Evolutionary conservation across 2,113 vertebrate species (phyloP).

Genomic region (Albula goreensis): DNA sequence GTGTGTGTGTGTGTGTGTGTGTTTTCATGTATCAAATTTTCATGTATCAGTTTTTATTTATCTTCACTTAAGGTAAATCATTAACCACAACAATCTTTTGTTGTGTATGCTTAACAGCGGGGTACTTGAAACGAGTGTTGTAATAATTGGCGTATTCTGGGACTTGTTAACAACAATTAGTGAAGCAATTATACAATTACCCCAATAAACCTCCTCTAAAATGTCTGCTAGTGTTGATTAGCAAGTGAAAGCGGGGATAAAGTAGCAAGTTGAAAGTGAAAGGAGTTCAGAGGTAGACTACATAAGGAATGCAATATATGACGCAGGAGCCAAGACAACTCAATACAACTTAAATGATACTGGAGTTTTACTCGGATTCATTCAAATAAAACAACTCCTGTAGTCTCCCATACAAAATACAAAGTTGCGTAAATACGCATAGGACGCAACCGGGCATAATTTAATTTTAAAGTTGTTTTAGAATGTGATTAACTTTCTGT

Average conservation of each 20-base stretch:
- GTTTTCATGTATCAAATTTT: conserved; percentile 20
- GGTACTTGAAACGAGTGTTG: conserved; percentile 47
- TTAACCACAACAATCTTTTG: conserved; percentile 67
- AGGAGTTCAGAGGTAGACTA: not conserved
- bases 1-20: too few relatives aligned
- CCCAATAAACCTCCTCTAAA: conserved; percentile 70
- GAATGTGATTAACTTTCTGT: not conserved
- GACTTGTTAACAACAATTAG: conserved; percentile 80
- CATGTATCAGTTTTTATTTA: conserved; percentile 52
- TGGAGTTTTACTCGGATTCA: not conserved
- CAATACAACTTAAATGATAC: not conserved
- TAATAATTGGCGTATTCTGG: conserved; percentile 70
- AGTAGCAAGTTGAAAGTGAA: conserved; percentile 22
- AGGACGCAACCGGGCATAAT: not conserved
- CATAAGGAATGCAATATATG: not conserved
- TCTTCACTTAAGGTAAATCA: conserved; percentile 64
- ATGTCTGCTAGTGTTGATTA: conserved; percentile 54
- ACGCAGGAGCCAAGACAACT: not conserved
- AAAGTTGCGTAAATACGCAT: not conserved
- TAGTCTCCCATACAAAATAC: not conserved
- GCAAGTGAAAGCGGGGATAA: conserved; percentile 62
- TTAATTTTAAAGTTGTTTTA: too few relatives aligned
- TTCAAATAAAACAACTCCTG: not conserved
- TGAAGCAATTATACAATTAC: conserved; percentile 77
- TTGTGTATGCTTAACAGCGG: conserved; percentile 58